These are phyloP conservation scores for Stichodactyla mertensii DNA, from an alignment of 64 coral and sea anemone genomes.

Conservation along the genomic window DNA sequence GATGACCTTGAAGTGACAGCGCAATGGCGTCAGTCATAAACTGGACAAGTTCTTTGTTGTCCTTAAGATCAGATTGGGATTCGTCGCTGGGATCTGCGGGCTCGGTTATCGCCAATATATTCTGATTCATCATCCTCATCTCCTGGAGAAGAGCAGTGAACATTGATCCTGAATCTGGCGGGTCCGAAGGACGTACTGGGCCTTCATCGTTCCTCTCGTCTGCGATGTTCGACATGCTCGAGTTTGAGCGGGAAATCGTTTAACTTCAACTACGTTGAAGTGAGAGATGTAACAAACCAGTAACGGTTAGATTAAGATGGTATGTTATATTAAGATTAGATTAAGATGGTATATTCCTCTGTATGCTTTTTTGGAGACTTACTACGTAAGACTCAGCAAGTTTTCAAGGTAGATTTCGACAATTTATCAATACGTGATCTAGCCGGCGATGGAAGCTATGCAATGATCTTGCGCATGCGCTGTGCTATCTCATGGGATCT, in stretches of 20 bases:
- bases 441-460: slow-evolving; percentile 5
- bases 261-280: slow-evolving; percentile 9
- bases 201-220: not conserved
- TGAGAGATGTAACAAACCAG: not conserved
- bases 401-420: not conserved
- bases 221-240: not conserved
- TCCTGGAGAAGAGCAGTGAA: slow-evolving; percentile 18
- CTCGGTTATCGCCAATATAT: slow-evolving; percentile 13
- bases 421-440: not conserved
- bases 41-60: too few species aligned
- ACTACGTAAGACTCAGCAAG: not conserved
- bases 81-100: not conserved
- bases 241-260: not conserved
- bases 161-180: slow-evolving; percentile 12
- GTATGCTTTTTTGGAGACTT: not conserved
- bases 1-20: too few species aligned
- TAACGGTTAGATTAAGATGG: not conserved
- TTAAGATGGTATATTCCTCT: too few species aligned
- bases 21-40: too few species aligned
- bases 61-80: too few species aligned
- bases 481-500: slow-evolving; percentile 59
- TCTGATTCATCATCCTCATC: slow-evolving; percentile 34
- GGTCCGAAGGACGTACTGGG: not conserved
- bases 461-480: slow-evolving; percentile 31
- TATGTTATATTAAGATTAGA: too few species aligned